Conservation (phyloP, 2,113 vertebrate genomes). For the Cinclus mexicanus region DNA sequence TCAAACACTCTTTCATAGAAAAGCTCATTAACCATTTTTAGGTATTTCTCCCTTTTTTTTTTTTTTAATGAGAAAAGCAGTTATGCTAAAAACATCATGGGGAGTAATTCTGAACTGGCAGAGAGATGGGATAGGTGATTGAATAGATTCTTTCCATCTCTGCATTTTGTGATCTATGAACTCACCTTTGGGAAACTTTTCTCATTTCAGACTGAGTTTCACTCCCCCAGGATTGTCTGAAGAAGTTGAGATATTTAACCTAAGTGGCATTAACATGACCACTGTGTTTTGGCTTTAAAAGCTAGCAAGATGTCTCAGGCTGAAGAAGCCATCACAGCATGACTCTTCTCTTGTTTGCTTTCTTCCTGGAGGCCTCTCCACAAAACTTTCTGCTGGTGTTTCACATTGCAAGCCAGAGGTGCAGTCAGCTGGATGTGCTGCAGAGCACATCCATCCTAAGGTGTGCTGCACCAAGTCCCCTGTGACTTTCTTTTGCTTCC, state of each 20-base stretch:
- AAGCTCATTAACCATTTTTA: background rate
- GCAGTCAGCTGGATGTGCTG: background rate
- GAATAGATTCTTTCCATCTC: constrained; percentile 60
- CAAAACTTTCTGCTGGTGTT: background rate
- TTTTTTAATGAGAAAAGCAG: constrained; percentile 41
- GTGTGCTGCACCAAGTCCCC: background rate
- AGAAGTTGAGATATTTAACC: background rate
- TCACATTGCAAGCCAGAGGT: background rate
- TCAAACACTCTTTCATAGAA: background rate
- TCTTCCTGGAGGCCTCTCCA: background rate
- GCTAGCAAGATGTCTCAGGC: background rate
- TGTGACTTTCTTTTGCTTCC: background rate
- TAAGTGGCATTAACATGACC: background rate
- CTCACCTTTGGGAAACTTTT: constrained; percentile 45
- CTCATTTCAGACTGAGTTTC: background rate
- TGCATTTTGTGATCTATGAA: constrained; percentile 20
- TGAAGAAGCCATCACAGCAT: background rate
- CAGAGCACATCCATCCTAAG: rapidly evolving
- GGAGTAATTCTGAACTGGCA: constrained; percentile 55
- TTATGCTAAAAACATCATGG: constrained; percentile 37
- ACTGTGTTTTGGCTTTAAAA: background rate
- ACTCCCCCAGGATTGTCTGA: background rate
- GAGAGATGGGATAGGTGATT: constrained; percentile 14
- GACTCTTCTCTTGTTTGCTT: background rate
- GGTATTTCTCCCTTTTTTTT: background rate